Conservation (phyloP, 2,888 invertebrate genomes). For the Tinea semifulvella region DNA sequence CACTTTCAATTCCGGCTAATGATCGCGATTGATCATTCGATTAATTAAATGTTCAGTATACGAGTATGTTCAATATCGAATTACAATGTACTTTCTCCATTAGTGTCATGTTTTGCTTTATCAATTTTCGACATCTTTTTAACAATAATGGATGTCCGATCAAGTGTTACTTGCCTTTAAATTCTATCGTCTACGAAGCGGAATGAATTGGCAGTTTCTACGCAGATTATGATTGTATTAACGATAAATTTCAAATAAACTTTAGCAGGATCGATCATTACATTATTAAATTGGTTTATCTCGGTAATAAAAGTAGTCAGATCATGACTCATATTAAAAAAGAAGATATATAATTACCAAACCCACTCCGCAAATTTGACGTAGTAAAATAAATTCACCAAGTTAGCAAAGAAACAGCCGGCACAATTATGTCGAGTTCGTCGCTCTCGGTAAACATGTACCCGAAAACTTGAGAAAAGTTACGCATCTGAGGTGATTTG, state of each 20-base stretch:
- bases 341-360: too few relatives aligned
- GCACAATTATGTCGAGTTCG: neutral
- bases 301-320: too few relatives aligned
- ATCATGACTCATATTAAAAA: too few relatives aligned
- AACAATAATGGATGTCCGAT: neutral
- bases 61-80: constrained; percentile 9
- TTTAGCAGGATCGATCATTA: too few relatives aligned
- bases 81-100: constrained; percentile 11
- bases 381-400: too few relatives aligned
- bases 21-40: constrained; percentile 6
- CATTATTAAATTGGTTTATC: too few relatives aligned
- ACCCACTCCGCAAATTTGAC: too few relatives aligned
- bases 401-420: neutral
- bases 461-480: neutral
- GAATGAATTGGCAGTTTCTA: constrained; percentile 1
- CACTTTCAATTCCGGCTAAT: constrained; percentile 11
- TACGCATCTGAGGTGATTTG: neutral
- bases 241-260: too few relatives aligned
- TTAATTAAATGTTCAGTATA: constrained; percentile 5
- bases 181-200: neutral
- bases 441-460: neutral
- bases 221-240: too few relatives aligned
- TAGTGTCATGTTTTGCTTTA: constrained; percentile 4
- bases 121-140: neutral
- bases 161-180: constrained; percentile 1